Evolutionary conservation across 2,113 vertebrate species (phyloP).

Genomic region (Pogona vitticeps): DNA sequence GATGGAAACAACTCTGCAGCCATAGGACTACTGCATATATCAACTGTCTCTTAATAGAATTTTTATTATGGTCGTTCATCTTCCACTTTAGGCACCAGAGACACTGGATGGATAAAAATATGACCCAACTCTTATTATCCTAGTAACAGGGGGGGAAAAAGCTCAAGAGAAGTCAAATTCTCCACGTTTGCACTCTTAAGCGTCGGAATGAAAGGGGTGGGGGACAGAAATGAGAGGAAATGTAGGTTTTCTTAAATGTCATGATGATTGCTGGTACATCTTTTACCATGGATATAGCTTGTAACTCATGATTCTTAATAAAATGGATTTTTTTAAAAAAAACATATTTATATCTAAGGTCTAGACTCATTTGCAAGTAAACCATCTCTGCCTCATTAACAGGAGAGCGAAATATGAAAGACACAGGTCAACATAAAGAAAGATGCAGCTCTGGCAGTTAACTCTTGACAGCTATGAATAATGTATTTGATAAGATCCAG

Average conservation of each 20-base stretch:
- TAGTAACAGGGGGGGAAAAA: neutral
- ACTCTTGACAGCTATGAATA: neutral
- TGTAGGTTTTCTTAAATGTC: too few species aligned
- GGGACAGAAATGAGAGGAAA: too few species aligned
- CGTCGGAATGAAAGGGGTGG: too few species aligned
- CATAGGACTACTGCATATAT: neutral
- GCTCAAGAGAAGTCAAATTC: neutral
- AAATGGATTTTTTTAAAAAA: too few species aligned
- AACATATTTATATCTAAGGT: too few species aligned
- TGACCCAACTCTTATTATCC: neutral
- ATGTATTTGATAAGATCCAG: neutral
- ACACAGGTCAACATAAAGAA: neutral
- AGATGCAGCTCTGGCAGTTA: neutral
- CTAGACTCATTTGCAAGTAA: too few species aligned
- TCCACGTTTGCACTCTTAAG: neutral
- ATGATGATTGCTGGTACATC: too few species aligned
- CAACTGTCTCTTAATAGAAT: neutral
- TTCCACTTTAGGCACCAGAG: neutral
- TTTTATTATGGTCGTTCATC: neutral
- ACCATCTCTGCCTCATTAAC: neutral
- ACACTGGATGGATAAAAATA: neutral
- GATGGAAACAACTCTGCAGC: neutral
- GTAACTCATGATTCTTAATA: too few species aligned
- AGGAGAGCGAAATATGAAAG: neutral
- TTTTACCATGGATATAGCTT: too few species aligned